phyloP scores from a whole-genome alignment of 2,888 invertebrate species.

The Caenorhabditis panamensis region DNA sequence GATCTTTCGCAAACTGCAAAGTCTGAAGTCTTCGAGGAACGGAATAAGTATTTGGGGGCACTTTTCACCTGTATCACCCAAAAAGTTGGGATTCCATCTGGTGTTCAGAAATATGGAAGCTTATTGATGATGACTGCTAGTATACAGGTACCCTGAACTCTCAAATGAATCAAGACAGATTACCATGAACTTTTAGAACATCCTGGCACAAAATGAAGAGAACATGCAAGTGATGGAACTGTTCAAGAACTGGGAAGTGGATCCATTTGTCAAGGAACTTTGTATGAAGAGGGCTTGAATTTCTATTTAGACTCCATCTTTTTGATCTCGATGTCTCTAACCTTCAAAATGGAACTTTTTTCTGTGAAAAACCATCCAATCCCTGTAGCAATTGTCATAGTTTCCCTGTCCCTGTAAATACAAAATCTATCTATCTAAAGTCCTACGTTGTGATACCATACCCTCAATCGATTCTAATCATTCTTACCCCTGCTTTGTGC shows the following conservation, averaged over 20 bases:
- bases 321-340: slow-evolving; percentile 34
- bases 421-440: slow-evolving; percentile 16
- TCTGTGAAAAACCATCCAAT: slow-evolving; percentile 47
- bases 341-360: slow-evolving; percentile 33
- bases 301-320: slow-evolving; percentile 2
- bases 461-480: slow-evolving; percentile 44
- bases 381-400: slow-evolving; percentile 34
- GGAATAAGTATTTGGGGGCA: slow-evolving; percentile 78
- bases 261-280: slow-evolving; percentile 74
- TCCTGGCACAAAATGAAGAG: slow-evolving; percentile 80
- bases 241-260: slow-evolving; percentile 77
- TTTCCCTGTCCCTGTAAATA: slow-evolving; percentile 5
- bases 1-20: slow-evolving; percentile 76
- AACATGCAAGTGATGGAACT: slow-evolving; percentile 81
- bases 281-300: slow-evolving; percentile 67
- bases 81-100: slow-evolving; percentile 69
- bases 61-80: slow-evolving; percentile 77
- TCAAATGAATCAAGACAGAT: no score
- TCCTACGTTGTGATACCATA: slow-evolving; percentile 31
- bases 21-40: slow-evolving; percentile 74
- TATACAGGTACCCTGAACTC: slow-evolving; percentile 68
- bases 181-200: slow-evolving; percentile 76
- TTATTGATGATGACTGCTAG: slow-evolving; percentile 76
- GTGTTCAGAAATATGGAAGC: slow-evolving; percentile 74
- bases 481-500: slow-evolving; percentile 6